phyloP scores from a whole-genome alignment of 2,888 invertebrate species.

The Smittia sp. region DNA sequence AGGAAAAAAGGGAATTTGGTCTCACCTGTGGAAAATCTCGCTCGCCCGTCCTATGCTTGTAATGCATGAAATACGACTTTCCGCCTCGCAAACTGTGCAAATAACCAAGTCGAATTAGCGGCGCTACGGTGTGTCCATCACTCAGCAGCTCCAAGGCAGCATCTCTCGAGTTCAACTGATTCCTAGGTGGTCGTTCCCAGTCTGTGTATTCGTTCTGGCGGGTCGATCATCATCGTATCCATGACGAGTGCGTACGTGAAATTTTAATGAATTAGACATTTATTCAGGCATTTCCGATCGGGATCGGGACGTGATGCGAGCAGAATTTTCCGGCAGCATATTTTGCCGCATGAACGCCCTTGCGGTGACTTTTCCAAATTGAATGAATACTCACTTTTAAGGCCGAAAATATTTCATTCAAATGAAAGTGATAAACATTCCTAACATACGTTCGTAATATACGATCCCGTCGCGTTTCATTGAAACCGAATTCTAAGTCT shows the following conservation, averaged over 20 bases:
- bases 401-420: conserved; percentile 92
- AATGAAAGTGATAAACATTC: conserved; percentile 91
- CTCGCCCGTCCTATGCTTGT: conserved; percentile 79
- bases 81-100: conserved; percentile 76
- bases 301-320: neutral
- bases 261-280: conserved; percentile 1
- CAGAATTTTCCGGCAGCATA: neutral
- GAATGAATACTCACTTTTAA: conserved; percentile 55
- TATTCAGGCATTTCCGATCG: neutral
- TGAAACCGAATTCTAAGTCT: conserved; percentile 87
- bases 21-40: conserved; percentile 73
- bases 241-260: neutral
- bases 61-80: conserved; percentile 82
- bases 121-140: conserved; percentile 89
- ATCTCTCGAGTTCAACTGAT: conserved; percentile 80
- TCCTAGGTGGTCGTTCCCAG: conserved; percentile 87
- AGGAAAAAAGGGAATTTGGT: neutral
- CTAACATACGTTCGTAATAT: conserved; percentile 88
- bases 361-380: too few relatives aligned
- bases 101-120: conserved; percentile 69
- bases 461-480: conserved; percentile 80
- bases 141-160: conserved; percentile 82
- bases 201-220: conserved; percentile 89
- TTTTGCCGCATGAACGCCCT: neutral
- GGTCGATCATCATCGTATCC: neutral